Percentiles rank a stretch among this genome's conserved stretches.
Conservation (phyloP, 2,797 vertebrate species). For the Phoebastria nigripes region DNA sequence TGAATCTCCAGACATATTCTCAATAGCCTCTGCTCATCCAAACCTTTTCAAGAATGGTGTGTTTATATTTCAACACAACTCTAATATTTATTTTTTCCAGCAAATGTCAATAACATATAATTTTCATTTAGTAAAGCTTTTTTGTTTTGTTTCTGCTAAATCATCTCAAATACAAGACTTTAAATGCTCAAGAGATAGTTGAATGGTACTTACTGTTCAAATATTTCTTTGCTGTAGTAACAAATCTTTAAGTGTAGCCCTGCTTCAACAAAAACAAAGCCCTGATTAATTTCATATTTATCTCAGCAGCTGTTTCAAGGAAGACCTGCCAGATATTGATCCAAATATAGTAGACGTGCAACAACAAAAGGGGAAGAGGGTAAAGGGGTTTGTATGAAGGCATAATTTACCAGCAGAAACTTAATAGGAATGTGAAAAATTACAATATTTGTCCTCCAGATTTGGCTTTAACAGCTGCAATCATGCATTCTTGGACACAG, state of each 20-base stretch:
- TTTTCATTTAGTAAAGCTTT: slow-evolving; percentile 52
- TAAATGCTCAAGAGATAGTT: slow-evolving; percentile 31
- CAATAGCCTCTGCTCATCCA: not conserved
- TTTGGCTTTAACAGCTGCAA: slow-evolving; percentile 40
- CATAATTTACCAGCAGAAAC: slow-evolving; percentile 5
- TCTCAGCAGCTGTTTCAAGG: slow-evolving; percentile 58
- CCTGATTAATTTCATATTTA: slow-evolving; percentile 47
- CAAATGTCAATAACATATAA: slow-evolving; percentile 38
- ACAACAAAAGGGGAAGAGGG: slow-evolving; percentile 9
- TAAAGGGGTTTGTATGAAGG: slow-evolving; percentile 23
- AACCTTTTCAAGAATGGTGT: not conserved
- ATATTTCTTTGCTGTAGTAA: slow-evolving; percentile 43
- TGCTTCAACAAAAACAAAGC: slow-evolving; percentile 37
- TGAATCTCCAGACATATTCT: not conserved
- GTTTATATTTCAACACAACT: not conserved
- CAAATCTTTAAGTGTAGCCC: not conserved
- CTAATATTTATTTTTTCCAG: slow-evolving; percentile 48
- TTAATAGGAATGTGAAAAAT: slow-evolving; percentile 43
- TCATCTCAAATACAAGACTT: slow-evolving; percentile 22
- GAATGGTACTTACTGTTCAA: slow-evolving; percentile 58
- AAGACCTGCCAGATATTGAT: slow-evolving; percentile 51
- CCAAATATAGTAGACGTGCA: slow-evolving; percentile 9
- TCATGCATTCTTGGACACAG: slow-evolving; percentile 46
- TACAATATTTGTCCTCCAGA: not conserved
- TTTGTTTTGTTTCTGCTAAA: slow-evolving; percentile 52